Conservation (phyloP, 2,797 vertebrate species). For the Cottoperca gobio region DNA sequence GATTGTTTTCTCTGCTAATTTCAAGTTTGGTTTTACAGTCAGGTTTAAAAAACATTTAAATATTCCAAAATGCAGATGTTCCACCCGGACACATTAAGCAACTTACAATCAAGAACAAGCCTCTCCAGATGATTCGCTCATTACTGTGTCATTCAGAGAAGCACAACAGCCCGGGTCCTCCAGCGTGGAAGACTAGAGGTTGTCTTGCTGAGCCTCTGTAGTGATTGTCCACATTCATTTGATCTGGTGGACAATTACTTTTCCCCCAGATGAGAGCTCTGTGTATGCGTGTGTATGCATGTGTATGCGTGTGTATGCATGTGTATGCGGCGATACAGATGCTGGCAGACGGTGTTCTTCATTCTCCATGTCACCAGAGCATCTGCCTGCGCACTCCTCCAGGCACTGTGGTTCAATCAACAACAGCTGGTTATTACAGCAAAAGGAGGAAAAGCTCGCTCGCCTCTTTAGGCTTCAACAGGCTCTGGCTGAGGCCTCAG, state of each 20-base stretch:
- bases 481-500: slow-evolving; percentile 28
- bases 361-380: slow-evolving; percentile 71
- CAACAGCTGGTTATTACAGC: slow-evolving; percentile 70
- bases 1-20: neutral
- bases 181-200: slow-evolving; percentile 25
- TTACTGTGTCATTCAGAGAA: slow-evolving; percentile 14
- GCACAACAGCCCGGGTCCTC: slow-evolving; percentile 17
- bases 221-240: slow-evolving; percentile 60
- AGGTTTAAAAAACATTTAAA: slow-evolving; percentile 12
- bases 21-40: slow-evolving; percentile 6
- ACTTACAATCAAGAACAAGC: slow-evolving; percentile 28
- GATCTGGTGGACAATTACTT: slow-evolving; percentile 60
- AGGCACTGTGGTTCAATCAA: slow-evolving; percentile 58
- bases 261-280: slow-evolving; percentile 46
- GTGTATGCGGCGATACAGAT: slow-evolving; percentile 54
- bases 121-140: slow-evolving; percentile 40
- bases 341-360: slow-evolving; percentile 68
- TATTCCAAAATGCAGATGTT: slow-evolving; percentile 22
- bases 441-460: slow-evolving; percentile 32
- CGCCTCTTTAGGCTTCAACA: slow-evolving; percentile 40
- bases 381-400: slow-evolving; percentile 69
- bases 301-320: neutral
- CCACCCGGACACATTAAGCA: slow-evolving; percentile 29
- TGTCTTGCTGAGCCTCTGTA: slow-evolving; percentile 31
- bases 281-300: neutral